Evolutionary conservation across 2,113 vertebrate species (phyloP), one percentile per base, ranked within the genome.

Genomic region (Pseudorhombus dupliciocellatus): DNA sequence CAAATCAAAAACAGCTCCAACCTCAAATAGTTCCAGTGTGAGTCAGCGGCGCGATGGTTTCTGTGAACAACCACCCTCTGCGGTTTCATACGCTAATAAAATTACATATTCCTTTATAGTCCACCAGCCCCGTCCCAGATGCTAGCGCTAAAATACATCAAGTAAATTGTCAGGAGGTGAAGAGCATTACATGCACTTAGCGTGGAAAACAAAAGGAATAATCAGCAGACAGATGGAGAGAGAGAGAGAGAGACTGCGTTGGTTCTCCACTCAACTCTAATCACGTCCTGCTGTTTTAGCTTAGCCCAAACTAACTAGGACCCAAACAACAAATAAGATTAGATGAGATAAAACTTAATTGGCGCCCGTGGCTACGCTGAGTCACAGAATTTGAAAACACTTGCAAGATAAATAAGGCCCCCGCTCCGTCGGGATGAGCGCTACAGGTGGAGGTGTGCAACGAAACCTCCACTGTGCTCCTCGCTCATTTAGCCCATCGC

Each of bases 1-100:
- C 72, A 81, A 89, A 90, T 90, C 72, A 84, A 83, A 85, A 85
- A 70, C 87, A 90, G 84, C 66, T 84, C 69, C 62, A 54, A 83
- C 85, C 84, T 66, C 85, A 89, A 85, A 89, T 87, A 83, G 66
- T 83, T 90, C 63, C 71, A 64, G 63, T 50, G 68, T 87, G 87
- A 87, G 80, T 84, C 74, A 82, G 76, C 66, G 52, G 30, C 70
- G 68, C 75, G 77, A 76, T 84, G 66, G 77, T 70, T 66, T 59
- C 46, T 21, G 25, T 9, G 28, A 80, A 79, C 79, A 73, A 67
- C 76, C 83, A 76, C 77, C 74, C 81, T 51, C 68, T 68, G 73
- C 70, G 64, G 68, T 81, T 89, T 85, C 80, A 88, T 77, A 68
- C 12, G 53, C 28, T 87, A 68, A 46, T 87, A 77, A 87, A 90